These are phyloP conservation scores for Tolypeutes matacus DNA, from an alignment of 2,797 vertebrate genomes.

Conservation along the genomic window DNA sequence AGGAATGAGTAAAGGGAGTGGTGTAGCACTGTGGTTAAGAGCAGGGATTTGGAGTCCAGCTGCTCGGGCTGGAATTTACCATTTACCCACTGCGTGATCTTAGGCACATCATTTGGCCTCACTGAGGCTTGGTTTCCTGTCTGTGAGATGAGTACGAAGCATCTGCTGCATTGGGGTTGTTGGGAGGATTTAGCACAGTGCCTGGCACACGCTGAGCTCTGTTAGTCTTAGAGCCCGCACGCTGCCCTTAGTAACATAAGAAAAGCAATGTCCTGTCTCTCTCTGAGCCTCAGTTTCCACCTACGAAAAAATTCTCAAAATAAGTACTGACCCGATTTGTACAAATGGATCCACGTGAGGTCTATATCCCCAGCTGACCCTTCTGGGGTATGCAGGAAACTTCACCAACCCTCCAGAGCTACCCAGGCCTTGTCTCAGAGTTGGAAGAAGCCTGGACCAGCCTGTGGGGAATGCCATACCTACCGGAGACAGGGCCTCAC, in stretches of 20 bases:
- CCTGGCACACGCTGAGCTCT: not conserved
- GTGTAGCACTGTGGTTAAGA: not conserved
- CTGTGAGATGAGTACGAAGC: not conserved
- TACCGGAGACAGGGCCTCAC: not conserved
- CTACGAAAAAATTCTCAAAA: not conserved
- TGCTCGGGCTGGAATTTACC: not conserved
- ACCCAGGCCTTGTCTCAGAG: not conserved
- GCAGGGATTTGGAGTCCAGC: not conserved
- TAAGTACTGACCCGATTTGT: constrained; percentile 7
- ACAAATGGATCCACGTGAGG: not conserved
- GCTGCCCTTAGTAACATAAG: not conserved
- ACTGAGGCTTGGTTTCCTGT: constrained; percentile 12
- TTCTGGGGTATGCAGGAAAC: not conserved
- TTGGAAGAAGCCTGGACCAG: not conserved
- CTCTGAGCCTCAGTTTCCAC: not conserved
- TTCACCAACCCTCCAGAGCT: not conserved
- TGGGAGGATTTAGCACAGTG: not conserved
- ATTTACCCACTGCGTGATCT: not conserved
- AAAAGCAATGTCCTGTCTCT: not conserved
- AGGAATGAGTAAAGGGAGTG: not conserved
- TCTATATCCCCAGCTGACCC: not conserved
- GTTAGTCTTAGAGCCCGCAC: not conserved
- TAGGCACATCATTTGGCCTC: not conserved
- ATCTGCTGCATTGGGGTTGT: constrained; percentile 38
- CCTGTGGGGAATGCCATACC: not conserved